A percentile compares a stretch with the other conserved stretches of the same genome.
phyloP scores from a whole-genome alignment of 2,888 invertebrate species.

The Protula sp. region DNA sequence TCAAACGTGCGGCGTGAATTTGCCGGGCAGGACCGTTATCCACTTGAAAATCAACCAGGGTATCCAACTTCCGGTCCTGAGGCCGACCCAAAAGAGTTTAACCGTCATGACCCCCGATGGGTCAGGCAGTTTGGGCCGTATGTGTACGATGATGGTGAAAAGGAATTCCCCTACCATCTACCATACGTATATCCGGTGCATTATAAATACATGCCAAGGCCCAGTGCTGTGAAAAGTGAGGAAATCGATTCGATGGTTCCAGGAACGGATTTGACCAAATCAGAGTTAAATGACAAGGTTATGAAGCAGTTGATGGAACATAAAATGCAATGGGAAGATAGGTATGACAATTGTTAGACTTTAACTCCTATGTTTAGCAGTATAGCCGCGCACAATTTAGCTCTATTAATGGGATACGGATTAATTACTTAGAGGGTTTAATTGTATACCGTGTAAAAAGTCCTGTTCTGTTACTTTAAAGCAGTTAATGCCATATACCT shows the following conservation, averaged over 20 bases:
- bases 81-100: conserved; percentile 37
- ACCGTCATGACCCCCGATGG: conserved; percentile 30
- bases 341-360: conserved; percentile 6
- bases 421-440: too few relatives aligned
- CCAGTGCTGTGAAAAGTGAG: conserved; percentile 24
- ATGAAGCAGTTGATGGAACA: conserved; percentile 31
- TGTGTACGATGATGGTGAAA: conserved; percentile 2
- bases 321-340: conserved; percentile 19
- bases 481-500: too few relatives aligned
- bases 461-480: too few relatives aligned
- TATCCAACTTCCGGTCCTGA: conserved; percentile 45
- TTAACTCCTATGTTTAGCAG: too few relatives aligned
- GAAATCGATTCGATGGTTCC: conserved; percentile 30
- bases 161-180: conserved; percentile 26
- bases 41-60: conserved; percentile 36
- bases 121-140: conserved; percentile 17
- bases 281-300: conserved; percentile 41
- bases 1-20: conserved; percentile 39
- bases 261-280: conserved; percentile 42
- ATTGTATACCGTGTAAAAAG: too few relatives aligned
- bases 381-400: too few relatives aligned
- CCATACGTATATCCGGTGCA: conserved; percentile 14
- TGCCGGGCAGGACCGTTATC: conserved; percentile 37
- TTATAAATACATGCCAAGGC: conserved; percentile 9
- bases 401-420: too few relatives aligned